phyloP scores from a whole-genome alignment of 2,113 vertebrate species.

The Ophiodon elongatus region DNA sequence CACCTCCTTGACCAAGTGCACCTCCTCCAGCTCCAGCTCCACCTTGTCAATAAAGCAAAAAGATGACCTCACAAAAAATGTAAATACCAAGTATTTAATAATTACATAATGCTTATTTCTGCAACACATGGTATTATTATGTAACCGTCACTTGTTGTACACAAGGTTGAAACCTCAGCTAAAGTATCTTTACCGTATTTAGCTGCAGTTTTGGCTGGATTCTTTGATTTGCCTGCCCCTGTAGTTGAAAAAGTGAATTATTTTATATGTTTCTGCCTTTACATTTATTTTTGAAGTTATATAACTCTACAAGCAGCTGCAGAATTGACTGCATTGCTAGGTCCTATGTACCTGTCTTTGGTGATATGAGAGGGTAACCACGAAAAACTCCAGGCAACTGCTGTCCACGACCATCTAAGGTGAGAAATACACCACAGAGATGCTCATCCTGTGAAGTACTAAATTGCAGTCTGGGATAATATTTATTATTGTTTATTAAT shows the following conservation, averaged over 20 bases:
- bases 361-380: slow-evolving; percentile 80
- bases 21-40: slow-evolving; percentile 66
- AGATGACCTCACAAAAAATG: not conserved
- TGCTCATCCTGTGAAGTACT: not conserved
- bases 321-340: not conserved
- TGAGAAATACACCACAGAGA: slow-evolving; percentile 30
- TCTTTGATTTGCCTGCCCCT: slow-evolving; percentile 79
- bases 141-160: not conserved
- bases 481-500: not conserved
- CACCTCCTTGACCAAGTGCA: slow-evolving; percentile 70
- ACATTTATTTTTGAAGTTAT: not conserved
- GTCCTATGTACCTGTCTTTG: slow-evolving; percentile 76
- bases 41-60: slow-evolving; percentile 31
- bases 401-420: slow-evolving; percentile 74
- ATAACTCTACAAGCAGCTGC: not conserved
- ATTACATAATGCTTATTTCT: not conserved
- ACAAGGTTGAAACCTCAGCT: not conserved
- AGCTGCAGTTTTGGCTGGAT: slow-evolving; percentile 74
- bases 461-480: not conserved
- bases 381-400: slow-evolving; percentile 78
- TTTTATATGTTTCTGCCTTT: not conserved
- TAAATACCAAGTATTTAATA: not conserved
- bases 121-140: not conserved
- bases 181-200: slow-evolving; percentile 73
- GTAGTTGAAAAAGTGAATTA: not conserved